Evolutionary conservation across 2,888 invertebrate species (phyloP), one percentile per base, ranked within the genome.

Genomic region (Lymantria dispar): DNA sequence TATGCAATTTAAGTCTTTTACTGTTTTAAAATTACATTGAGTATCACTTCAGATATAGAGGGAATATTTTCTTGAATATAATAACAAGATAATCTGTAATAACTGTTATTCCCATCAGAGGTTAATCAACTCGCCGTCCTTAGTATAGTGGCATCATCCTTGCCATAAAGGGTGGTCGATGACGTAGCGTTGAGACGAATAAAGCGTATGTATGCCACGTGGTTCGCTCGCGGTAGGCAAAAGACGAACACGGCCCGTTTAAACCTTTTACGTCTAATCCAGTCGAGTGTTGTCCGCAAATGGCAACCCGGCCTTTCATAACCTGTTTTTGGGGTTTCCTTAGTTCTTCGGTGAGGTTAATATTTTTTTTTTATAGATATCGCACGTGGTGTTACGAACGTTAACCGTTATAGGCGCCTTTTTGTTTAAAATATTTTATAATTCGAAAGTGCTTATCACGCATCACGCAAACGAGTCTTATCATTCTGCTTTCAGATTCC

Each of bases 301-400:
- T 87, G 90, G 90, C 83, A 88, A 87, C 85, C 81, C 76, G 85
- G 85, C 82, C 79, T 85, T 82, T 85, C 83, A 83, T 86, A 91
- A 90, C 90, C 89, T 87, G 90, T 90, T 90, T 91, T 90, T 83
- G 89, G 90, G 89, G 87, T 86, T 87, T 83, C 86, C 89, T 87
- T 82, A 76, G 83, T 79, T 83, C 85, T 83, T 78, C 77, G 74
- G 76, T 75, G 69, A 74, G 77, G 70, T 70, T 69, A 73, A 72
- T 38, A 12, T n/a, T 66, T 73, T 72, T 81, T 83, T 80, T 78
- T 70, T 70, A 64, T 72, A 66, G 61, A 63, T 59, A 70, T 64
- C 68, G 67, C 79, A 78, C 75, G 77, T 77, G 75, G 62, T 22
- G 22, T 54, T 37, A 58, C 66, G 54, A 63, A 52, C 48, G 43